Evolutionary conservation across 2,113 vertebrate species (phyloP).

Genomic region (Uria lomvia): DNA sequence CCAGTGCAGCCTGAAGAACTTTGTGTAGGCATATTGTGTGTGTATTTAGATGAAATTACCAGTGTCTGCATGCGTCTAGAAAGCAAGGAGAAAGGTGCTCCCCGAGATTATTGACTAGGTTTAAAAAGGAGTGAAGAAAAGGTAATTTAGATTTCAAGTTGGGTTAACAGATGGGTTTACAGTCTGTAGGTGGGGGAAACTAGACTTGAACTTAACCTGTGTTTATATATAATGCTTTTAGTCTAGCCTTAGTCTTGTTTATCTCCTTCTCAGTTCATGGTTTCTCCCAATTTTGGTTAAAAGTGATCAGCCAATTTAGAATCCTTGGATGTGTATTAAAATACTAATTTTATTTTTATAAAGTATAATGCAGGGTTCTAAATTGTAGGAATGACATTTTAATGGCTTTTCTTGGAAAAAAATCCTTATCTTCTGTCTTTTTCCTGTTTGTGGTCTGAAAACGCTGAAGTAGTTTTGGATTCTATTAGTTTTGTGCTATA

Average conservation of each 20-base stretch:
- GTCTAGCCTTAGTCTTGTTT: background rate
- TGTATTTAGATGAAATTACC: background rate
- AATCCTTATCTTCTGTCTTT: background rate
- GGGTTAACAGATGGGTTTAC: background rate
- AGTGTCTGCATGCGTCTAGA: background rate
- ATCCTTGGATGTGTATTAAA: conserved; percentile 5
- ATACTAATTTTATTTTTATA: background rate
- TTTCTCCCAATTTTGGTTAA: conserved; percentile 2
- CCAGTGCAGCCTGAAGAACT: background rate
- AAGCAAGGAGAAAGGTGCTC: background rate
- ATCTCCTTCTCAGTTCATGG: background rate
- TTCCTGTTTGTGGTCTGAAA: background rate
- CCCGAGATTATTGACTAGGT: background rate
- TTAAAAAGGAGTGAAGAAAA: background rate
- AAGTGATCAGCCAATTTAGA: background rate
- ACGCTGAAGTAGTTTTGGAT: background rate
- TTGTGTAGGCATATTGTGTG: background rate
- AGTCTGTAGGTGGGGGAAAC: background rate
- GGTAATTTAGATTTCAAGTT: background rate
- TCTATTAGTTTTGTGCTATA: background rate
- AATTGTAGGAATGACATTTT: conserved; percentile 12
- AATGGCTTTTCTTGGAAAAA: background rate
- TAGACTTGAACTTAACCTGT: background rate
- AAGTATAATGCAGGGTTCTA: background rate
- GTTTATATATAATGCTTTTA: background rate